These are phyloP conservation scores for Galerucella pusilla DNA, from an alignment of 2,888 invertebrate species.

Conservation along the genomic window DNA sequence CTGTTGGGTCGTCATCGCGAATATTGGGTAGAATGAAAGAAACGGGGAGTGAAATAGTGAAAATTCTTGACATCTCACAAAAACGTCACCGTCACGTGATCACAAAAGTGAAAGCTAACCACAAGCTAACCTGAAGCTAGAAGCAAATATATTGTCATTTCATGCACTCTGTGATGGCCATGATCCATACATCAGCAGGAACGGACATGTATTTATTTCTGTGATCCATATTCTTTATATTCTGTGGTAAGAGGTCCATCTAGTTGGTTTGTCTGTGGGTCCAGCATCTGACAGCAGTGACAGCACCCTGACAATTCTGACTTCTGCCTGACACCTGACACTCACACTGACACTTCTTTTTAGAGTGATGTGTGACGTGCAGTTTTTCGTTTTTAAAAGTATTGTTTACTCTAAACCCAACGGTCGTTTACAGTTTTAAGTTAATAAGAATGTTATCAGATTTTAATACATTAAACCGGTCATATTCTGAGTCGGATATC, in stretches of 20 bases:
- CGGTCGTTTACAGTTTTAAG: not conserved
- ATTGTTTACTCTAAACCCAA: not conserved
- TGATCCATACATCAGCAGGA: too few species aligned
- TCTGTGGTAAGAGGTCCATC: too few species aligned
- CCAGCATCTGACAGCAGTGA: too few species aligned
- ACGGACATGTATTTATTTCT: too few species aligned
- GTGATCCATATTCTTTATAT: too few species aligned
- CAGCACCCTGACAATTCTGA: too few species aligned
- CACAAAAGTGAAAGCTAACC: slow-evolving; percentile 6
- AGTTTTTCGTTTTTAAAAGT: not conserved
- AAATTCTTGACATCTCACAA: slow-evolving; percentile 38
- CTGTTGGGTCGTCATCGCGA: slow-evolving; percentile 48
- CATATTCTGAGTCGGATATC: slow-evolving; percentile 42
- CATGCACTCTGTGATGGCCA: too few species aligned
- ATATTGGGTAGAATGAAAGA: slow-evolving; percentile 35
- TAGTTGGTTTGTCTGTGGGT: too few species aligned
- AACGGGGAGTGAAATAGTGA: slow-evolving; percentile 25
- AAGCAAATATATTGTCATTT: not conserved
- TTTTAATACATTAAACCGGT: slow-evolving; percentile 37
- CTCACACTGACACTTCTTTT: too few species aligned
- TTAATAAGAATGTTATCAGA: slow-evolving; percentile 8
- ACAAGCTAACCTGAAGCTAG: slow-evolving; percentile 25
- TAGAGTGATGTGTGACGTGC: too few species aligned
- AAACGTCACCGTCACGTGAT: slow-evolving; percentile 44
- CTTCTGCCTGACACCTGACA: too few species aligned